A percentile compares a stretch with the other conserved stretches of the same genome.
Conservation (phyloP, 2,797 vertebrate species). For the Ceryle rudis region DNA sequence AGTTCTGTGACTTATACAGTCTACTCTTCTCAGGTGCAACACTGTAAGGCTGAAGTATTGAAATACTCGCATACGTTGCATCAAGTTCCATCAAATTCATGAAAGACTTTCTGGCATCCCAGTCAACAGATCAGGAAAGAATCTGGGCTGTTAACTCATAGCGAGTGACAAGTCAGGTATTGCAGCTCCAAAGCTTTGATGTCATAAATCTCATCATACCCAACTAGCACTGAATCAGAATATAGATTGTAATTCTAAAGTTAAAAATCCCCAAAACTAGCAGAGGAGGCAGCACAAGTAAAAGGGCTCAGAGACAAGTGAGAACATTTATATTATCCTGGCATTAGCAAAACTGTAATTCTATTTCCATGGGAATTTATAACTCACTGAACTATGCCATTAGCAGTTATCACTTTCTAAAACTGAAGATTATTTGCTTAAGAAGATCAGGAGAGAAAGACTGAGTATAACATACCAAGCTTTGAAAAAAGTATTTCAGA, state of each 20-base stretch:
- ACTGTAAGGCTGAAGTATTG: not conserved
- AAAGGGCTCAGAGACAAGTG: not conserved
- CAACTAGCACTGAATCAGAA: not conserved
- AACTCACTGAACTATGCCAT: not conserved
- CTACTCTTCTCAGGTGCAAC: not conserved
- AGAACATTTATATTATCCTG: not conserved
- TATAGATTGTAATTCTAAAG: not conserved
- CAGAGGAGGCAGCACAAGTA: not conserved
- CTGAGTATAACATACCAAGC: not conserved
- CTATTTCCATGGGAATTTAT: not conserved
- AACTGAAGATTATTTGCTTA: not conserved
- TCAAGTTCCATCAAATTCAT: not conserved
- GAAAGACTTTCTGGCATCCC: not conserved
- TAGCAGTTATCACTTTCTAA: not conserved
- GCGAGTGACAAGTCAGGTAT: not conserved
- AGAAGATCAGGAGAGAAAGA: not conserved
- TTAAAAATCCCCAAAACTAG: not conserved
- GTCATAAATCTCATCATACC: not conserved
- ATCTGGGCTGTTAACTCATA: not conserved
- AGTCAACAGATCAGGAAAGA: not conserved
- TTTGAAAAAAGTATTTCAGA: not conserved
- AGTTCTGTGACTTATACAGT: not conserved
- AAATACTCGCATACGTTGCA: rapidly evolving
- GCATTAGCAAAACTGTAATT: not conserved
- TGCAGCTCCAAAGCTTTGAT: not conserved